Base-by-base conservation (phyloP, 2,113 vertebrate genomes). In the Telmatochromis sp. region DNA sequence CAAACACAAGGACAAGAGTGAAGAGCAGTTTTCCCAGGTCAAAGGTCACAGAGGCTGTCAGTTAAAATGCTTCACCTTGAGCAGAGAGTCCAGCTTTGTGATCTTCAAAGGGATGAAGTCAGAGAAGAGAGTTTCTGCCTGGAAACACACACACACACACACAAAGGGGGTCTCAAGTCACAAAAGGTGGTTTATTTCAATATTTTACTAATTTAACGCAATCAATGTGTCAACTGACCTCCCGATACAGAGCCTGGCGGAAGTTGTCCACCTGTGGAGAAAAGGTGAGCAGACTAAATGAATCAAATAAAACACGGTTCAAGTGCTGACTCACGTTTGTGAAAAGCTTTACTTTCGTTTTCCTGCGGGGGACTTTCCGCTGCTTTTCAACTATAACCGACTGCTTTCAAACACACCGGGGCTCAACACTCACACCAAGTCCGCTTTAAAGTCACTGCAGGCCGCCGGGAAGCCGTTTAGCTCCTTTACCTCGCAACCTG, bases 71-170 rank as follows among this genome's bases (percentile, higher is more conserved):
- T 40, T 47, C 47, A 85, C 98, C 94, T 92, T 95, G 51, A 98
- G 95, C 51, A 98, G 91, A 17, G 91, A 93, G 81, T 96, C 97
- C 93, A 98, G 94, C 79, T 95, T 93, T 1, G 92, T 45, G 9
- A 98, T 97, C 95, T 97, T 98, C 91, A 86, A 50, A 2, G 98
- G 98, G 87, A 98, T 96, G 68, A 93, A 91, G 31, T 60, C 94
- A 53, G 94, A 97, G 81, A 98, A 97, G 85, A 98, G 95, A 45
- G 96, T 95, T 50, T 97, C 97, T 19, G 97, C 97, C 98, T 98
- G 90, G 5, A 87, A 79, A 51, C 9, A 80, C 2, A 7, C 9
- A 33, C 33, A 14, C 9, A 81, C 2, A 4, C 55, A 4, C 26
- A 31, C 26, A 31, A 2, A 7, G 7, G 0, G 4, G 10, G 21